A percentile compares a stretch with the other conserved stretches of the same genome.
Conservation (phyloP, 2,113 vertebrate species). For the Proterorhinus semilunaris region DNA sequence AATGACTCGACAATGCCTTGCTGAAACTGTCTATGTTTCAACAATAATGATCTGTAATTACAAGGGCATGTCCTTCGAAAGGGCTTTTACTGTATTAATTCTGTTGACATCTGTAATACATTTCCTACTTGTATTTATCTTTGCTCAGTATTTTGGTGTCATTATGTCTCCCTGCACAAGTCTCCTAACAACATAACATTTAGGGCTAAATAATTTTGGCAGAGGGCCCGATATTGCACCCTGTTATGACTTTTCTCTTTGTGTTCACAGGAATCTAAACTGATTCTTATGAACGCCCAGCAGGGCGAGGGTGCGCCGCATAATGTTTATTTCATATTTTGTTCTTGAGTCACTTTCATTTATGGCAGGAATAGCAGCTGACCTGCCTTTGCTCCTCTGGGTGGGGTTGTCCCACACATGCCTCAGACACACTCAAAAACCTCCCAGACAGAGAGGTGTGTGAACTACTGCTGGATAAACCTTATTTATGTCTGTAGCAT, state of each 20-base stretch:
- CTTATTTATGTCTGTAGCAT: conserved; percentile 24
- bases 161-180: neutral
- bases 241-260: neutral
- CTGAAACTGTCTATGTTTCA: conserved; percentile 43
- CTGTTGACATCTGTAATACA: neutral
- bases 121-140: neutral
- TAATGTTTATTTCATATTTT: conserved; percentile 34
- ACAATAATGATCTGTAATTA: conserved; percentile 26
- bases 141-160: neutral
- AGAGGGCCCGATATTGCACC: conserved; percentile 11
- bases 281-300: conserved; percentile 15
- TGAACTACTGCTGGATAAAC: conserved; percentile 31
- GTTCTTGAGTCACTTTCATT: conserved; percentile 54
- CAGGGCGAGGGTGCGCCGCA: conserved; percentile 27
- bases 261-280: neutral
- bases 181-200: neutral
- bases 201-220: conserved; percentile 3
- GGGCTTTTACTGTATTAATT: neutral
- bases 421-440: conserved; percentile 50
- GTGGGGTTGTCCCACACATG: conserved; percentile 60
- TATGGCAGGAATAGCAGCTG: conserved; percentile 24
- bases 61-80: conserved; percentile 18
- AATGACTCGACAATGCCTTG: neutral
- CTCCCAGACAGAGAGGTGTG: conserved; percentile 59
- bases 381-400: conserved; percentile 51